A percentile compares a stretch with the other conserved stretches of the same genome.
phyloP scores from a whole-genome alignment of 2,888 invertebrate genomes.

The Dolichopus griseipennis region DNA sequence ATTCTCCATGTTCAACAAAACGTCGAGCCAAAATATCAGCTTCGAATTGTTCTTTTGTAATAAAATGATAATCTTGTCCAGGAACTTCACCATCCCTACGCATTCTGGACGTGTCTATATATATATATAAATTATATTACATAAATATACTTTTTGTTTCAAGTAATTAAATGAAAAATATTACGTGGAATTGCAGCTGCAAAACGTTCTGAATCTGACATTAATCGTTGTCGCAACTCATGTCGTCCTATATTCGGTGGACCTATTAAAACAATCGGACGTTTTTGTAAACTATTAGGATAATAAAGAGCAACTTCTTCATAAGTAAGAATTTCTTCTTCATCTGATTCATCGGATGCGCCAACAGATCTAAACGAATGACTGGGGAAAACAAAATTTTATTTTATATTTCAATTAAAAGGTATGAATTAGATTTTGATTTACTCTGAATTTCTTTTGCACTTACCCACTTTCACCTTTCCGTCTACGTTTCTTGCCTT shows the following conservation, averaged over 20 bases:
- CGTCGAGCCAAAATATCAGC: slow-evolving; percentile 84
- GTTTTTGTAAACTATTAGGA: slow-evolving; percentile 88
- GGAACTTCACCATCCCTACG: slow-evolving; percentile 88
- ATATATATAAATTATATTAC: background rate
- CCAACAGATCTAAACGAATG: slow-evolving; percentile 75
- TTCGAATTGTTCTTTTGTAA: slow-evolving; percentile 89
- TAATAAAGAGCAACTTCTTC: slow-evolving; percentile 95
- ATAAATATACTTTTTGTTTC: background rate
- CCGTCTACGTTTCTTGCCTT: slow-evolving; percentile 84
- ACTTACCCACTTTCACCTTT: slow-evolving; percentile 67
- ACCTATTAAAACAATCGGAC: slow-evolving; percentile 94
- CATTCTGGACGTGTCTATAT: slow-evolving; percentile 85
- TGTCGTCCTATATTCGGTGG: slow-evolving; percentile 97
- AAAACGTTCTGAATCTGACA: slow-evolving; percentile 92
- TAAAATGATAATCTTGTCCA: slow-evolving; percentile 97
- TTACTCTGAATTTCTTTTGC: no score
- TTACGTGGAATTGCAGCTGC: slow-evolving; percentile 96
- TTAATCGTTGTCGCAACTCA: slow-evolving; percentile 85
- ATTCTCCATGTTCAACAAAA: slow-evolving; percentile 97
- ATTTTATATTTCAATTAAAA: slow-evolving; percentile 61
- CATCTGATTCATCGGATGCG: slow-evolving; percentile 73
- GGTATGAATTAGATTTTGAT: no score
- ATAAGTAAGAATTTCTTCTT: slow-evolving; percentile 92
- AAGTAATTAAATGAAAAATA: no score
- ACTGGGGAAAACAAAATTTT: slow-evolving; percentile 57